Base-by-base conservation (phyloP, 2,888 invertebrate genomes). In the Heliconius erato region DNA sequence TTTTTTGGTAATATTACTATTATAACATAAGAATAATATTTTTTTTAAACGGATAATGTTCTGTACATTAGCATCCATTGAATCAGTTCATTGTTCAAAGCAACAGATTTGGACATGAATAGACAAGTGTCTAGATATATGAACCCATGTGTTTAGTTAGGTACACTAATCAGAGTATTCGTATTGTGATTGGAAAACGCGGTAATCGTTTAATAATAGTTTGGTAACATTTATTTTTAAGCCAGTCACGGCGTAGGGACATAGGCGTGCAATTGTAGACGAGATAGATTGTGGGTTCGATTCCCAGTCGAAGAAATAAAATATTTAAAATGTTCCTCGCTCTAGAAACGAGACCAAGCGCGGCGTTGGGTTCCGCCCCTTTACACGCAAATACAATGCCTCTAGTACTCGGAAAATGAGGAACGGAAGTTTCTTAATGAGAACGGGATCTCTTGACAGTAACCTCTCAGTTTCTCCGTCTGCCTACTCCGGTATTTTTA, bases 101-200 rank as follows among this genome's bases (percentile, higher is more conserved):
- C 76, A 76, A 63, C 35, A 63, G 63, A 76, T 63, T 76, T 35
- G 35, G 76, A 59, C 26, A 63, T 76, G 76, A 76, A 76, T 76
- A 76, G 76, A 35, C 72, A 72, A 72, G 26, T 76, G 9, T 63
- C 35, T 76, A 35, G 14, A 63, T 76, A n/a, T 63, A 63, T 63
- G n/a, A 9, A 63, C n/a, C 3, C 59, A 19, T 76, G 63, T 63
- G 40, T 76, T 76, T 63, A 76, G 63, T 76, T 63, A 76, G 63
- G n/a, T 40, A 35, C 59, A 40, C 76, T 76, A 63, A 63, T 76
- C 76, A 76, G 59, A 40, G 35, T 40, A 76, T 63, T 23, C 23
- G 26, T 63, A 14, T 16, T 76, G 59, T 59, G n/a, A 76, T 35
- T 76, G 35, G 0, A 35, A 9, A 63, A 76, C 40, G 16, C 3